phyloP scores from a whole-genome alignment of 2,113 vertebrate genomes.

The Mobula birostris region DNA sequence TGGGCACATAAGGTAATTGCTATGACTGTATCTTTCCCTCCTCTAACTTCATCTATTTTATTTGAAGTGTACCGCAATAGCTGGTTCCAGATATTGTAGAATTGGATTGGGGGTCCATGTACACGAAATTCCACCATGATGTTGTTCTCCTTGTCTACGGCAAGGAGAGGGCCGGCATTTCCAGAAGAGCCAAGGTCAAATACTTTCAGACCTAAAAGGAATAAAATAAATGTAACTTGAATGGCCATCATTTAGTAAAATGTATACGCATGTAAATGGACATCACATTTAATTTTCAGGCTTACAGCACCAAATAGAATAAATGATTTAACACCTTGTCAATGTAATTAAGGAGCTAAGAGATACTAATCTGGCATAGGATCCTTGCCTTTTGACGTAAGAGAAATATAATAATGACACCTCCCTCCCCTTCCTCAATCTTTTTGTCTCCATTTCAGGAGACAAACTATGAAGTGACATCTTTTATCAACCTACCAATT shows the following conservation, averaged over 20 bases:
- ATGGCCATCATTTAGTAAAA: too few species aligned
- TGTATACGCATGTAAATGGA: too few species aligned
- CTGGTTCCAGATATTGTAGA: constrained; percentile 70
- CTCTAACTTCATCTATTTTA: constrained; percentile 75
- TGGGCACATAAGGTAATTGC: constrained; percentile 87
- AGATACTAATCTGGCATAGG: background rate
- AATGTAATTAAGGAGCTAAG: too few species aligned
- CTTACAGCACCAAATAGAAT: background rate
- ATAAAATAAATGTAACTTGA: too few species aligned
- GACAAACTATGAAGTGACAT: too few species aligned
- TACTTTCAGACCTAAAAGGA: constrained; percentile 72
- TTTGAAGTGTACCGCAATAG: constrained; percentile 84
- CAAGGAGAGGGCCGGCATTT: constrained; percentile 80
- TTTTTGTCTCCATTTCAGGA: background rate
- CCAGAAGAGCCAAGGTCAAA: constrained; percentile 82
- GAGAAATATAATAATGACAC: constrained; percentile 78
- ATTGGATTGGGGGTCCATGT: constrained; percentile 89
- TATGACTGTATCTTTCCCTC: constrained; percentile 75
- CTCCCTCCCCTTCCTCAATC: too few species aligned
- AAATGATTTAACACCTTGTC: background rate
- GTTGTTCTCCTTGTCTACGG: constrained; percentile 69
- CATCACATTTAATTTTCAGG: too few species aligned
- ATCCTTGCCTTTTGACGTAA: constrained; percentile 56
- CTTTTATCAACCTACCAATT: too few species aligned
- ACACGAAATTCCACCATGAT: constrained; percentile 82